phyloP scores from a whole-genome alignment of 2,113 vertebrate genomes.

The Oreochromis niloticus region DNA sequence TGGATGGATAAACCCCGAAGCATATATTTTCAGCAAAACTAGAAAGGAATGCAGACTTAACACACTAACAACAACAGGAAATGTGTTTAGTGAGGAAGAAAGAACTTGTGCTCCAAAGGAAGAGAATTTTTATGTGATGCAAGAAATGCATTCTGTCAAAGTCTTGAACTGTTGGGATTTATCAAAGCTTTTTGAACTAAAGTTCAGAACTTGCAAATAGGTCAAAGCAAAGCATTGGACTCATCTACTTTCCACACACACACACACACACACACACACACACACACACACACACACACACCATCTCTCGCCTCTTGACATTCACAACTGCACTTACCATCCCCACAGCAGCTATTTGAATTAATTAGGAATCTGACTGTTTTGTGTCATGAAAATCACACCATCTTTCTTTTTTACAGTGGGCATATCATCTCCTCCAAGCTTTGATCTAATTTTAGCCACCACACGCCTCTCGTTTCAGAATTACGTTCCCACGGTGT shows the following conservation, averaged over 20 bases:
- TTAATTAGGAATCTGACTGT: neutral
- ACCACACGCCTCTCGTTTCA: conserved; percentile 28
- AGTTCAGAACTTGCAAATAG: conserved; percentile 18
- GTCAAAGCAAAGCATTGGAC: conserved; percentile 13
- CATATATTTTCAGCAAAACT: neutral
- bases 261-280: neutral
- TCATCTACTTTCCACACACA: neutral
- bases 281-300: neutral
- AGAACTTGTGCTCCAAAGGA: neutral
- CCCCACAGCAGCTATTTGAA: neutral
- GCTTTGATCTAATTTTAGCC: conserved; percentile 1
- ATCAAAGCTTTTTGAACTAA: neutral
- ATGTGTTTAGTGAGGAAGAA: neutral
- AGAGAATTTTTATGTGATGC: neutral
- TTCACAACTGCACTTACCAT: neutral
- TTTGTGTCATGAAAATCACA: neutral
- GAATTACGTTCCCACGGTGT: conserved; percentile 82
- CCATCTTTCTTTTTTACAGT: neutral
- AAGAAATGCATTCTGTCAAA: neutral
- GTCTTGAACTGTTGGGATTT: neutral
- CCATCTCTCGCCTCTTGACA: neutral
- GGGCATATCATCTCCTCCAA: neutral
- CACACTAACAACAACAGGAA: neutral
- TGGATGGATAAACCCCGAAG: neutral
- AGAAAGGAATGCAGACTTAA: neutral